phyloP scores from a whole-genome alignment of 1,140 invertebrate genomes.

The Pachypsylla venusta region DNA sequence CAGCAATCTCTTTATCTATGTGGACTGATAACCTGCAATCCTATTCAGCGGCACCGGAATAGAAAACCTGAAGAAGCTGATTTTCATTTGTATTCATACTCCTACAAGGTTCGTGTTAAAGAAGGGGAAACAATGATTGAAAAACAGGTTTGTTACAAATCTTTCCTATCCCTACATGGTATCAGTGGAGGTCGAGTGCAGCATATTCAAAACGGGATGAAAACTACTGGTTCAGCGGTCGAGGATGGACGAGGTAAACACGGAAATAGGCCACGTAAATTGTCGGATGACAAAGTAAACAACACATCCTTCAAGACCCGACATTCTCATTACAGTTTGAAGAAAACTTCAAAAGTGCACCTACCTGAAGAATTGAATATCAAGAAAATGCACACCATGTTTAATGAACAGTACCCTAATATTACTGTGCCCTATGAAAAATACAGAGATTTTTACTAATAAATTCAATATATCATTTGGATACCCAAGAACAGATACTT shows the following conservation, averaged over 20 bases:
- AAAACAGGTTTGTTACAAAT: neutral
- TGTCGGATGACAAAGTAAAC: conserved; percentile 9
- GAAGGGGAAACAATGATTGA: neutral
- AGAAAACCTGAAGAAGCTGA: neutral
- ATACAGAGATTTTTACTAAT: conserved; percentile 16
- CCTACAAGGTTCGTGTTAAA: neutral
- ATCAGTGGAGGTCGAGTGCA: neutral
- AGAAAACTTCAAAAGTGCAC: conserved; percentile 16
- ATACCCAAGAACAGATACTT: conserved; percentile 17
- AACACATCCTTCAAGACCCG: conserved; percentile 16
- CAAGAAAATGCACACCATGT: conserved; percentile 21
- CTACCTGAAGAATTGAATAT: conserved; percentile 17
- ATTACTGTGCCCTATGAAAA: conserved; percentile 14
- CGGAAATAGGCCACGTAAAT: conserved; percentile 14
- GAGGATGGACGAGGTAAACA: conserved; percentile 15
- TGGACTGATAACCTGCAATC: neutral
- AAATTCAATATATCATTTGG: conserved; percentile 16
- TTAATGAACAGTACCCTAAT: conserved; percentile 22
- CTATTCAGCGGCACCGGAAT: neutral
- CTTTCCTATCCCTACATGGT: neutral
- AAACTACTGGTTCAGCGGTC: neutral
- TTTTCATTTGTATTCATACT: neutral
- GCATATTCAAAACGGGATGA: neutral
- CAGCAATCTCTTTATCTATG: neutral
- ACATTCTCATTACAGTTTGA: conserved; percentile 18